Conservation (phyloP, 2,797 vertebrate species). For the Hippopotamyrus pictus region DNA sequence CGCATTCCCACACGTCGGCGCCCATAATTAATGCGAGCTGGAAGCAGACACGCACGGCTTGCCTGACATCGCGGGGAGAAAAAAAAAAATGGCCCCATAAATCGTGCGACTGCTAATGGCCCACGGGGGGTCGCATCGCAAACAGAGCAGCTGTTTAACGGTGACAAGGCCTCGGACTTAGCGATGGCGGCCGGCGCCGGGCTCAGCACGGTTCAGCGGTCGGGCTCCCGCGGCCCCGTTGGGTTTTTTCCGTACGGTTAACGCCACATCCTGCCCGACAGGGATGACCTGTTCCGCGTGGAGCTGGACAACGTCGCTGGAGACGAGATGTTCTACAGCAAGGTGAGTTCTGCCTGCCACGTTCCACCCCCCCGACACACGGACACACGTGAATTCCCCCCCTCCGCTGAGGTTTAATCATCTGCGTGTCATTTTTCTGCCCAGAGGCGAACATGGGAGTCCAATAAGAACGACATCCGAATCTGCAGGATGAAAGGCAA, state of each 20-base stretch:
- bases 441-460: conserved; percentile 89
- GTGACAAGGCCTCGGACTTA: neutral
- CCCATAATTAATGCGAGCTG: neutral
- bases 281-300: conserved; percentile 87
- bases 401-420: neutral
- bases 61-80: neutral
- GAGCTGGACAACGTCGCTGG: conserved; percentile 78
- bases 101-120: neutral
- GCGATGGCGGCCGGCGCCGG: neutral
- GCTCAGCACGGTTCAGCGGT: neutral
- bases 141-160: neutral
- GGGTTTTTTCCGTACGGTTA: neutral
- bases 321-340: conserved; percentile 84
- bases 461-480: conserved; percentile 88
- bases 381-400: neutral
- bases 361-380: neutral
- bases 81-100: neutral
- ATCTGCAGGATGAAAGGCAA: conserved; percentile 97
- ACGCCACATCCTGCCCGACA: conserved; percentile 34
- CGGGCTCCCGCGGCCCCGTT: neutral
- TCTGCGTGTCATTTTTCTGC: neutral
- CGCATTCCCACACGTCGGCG: neutral
- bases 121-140: neutral
- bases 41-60: neutral
- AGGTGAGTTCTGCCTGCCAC: conserved; percentile 56